Evolutionary conservation across 2,797 vertebrate genomes (phyloP).

Genomic region (Pseudomugil gertrudae): DNA sequence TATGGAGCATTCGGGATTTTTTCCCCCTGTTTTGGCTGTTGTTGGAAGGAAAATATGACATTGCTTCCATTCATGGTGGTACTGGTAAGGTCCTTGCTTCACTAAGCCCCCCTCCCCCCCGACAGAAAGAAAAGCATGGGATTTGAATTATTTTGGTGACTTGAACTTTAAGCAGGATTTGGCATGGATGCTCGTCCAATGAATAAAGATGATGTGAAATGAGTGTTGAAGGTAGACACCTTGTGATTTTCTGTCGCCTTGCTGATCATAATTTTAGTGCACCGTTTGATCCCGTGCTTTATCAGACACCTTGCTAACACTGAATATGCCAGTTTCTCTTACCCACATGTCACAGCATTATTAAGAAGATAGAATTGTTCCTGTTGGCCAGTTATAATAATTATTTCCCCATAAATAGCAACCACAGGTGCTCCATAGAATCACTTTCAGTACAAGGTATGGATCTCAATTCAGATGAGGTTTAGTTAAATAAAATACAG

Average conservation of each 20-base stretch:
- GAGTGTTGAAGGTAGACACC: slow-evolving; percentile 35
- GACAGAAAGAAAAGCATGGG: slow-evolving; percentile 37
- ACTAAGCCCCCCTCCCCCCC: slow-evolving; percentile 30
- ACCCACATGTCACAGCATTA: neutral
- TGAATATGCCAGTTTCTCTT: neutral
- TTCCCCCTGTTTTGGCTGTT: slow-evolving; percentile 45
- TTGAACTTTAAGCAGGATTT: slow-evolving; percentile 72
- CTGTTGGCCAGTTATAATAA: neutral
- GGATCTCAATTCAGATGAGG: neutral
- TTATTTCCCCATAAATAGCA: neutral
- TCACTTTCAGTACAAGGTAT: neutral
- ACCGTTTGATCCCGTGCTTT: slow-evolving; percentile 37
- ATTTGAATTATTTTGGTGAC: slow-evolving; percentile 67
- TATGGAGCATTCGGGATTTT: slow-evolving; percentile 54
- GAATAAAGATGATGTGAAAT: slow-evolving; percentile 64
- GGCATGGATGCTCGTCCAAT: slow-evolving; percentile 51
- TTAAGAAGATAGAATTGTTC: neutral
- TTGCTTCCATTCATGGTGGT: slow-evolving; percentile 40
- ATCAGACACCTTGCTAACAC: slow-evolving; percentile 7
- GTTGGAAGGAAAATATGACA: slow-evolving; percentile 51
- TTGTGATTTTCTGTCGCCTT: slow-evolving; percentile 30
- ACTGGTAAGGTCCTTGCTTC: slow-evolving; percentile 49
- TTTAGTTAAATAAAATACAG: neutral
- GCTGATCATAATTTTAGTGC: slow-evolving; percentile 40
- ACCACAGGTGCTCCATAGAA: too few species aligned